Evolutionary conservation across 2,113 vertebrate species (phyloP).

Genomic region (Penelope pileata): DNA sequence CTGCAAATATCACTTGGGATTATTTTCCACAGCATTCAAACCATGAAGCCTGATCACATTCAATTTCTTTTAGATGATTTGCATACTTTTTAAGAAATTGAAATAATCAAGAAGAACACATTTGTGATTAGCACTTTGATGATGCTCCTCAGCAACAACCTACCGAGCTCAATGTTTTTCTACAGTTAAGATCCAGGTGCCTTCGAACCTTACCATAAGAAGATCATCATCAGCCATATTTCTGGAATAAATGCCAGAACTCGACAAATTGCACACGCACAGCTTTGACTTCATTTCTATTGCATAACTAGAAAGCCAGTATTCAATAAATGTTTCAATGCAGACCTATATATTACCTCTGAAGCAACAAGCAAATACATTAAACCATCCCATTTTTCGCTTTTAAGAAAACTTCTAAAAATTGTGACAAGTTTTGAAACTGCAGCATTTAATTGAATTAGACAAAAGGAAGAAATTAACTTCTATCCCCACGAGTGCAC

Average conservation of each 20-base stretch:
- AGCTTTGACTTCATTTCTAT: neutral
- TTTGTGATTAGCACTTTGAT: neutral
- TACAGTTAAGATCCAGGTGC: neutral
- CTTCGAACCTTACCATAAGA: fast-evolving
- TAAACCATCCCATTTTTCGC: fast-evolving
- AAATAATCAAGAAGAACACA: neutral
- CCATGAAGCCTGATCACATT: neutral
- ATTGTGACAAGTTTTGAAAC: neutral
- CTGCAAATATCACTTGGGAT: neutral
- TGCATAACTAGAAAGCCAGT: neutral
- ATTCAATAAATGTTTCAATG: neutral
- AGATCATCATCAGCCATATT: fast-evolving
- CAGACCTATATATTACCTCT: neutral
- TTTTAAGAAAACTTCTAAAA: neutral
- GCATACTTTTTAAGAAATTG: neutral
- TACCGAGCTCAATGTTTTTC: neutral
- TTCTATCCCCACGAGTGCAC: fast-evolving
- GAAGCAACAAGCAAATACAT: neutral
- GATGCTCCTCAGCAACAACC: neutral
- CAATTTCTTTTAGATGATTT: neutral
- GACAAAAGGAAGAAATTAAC: fast-evolving
- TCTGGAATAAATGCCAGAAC: neutral
- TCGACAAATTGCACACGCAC: neutral
- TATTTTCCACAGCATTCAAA: neutral
- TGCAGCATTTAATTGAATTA: fast-evolving